These are phyloP conservation scores for Formica selysi DNA, from an alignment of 1,140 invertebrate genomes.

Conservation along the genomic window DNA sequence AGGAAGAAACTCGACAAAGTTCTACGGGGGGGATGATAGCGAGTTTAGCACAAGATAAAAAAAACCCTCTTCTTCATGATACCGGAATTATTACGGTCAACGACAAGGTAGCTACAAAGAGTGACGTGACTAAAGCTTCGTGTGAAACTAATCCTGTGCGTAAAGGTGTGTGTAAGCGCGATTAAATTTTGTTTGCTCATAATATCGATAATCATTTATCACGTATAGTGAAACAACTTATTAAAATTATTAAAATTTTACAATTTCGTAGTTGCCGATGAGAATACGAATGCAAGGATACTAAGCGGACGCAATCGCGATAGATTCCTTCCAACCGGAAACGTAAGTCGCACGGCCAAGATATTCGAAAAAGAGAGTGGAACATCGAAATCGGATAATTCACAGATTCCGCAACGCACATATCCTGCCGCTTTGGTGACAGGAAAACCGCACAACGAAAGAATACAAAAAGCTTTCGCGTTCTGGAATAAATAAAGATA, in stretches of 20 bases:
- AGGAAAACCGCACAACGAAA: constrained; percentile 79
- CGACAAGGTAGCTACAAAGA: constrained; percentile 58
- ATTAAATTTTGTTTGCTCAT: not conserved
- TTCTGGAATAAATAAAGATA: constrained; percentile 84
- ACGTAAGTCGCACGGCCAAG: constrained; percentile 84
- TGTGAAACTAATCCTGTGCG: constrained; percentile 68
- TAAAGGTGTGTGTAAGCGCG: constrained; percentile 74
- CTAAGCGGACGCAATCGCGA: constrained; percentile 68
- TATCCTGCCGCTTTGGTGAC: constrained; percentile 53
- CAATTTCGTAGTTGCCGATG: constrained; percentile 68
- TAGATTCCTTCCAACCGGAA: constrained; percentile 81
- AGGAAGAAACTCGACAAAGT: constrained; percentile 23
- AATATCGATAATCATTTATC: constrained; percentile 18
- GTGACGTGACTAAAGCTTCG: constrained; percentile 69
- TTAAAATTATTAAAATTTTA: not conserved
- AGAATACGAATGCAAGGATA: constrained; percentile 80
- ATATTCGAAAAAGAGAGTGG: constrained; percentile 82
- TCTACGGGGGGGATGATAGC: not conserved
- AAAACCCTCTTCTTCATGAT: not conserved
- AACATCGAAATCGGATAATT: constrained; percentile 50
- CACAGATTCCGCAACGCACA: constrained; percentile 61
- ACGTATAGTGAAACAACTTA: not conserved
- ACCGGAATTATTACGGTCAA: constrained; percentile 44
- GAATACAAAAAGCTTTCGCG: constrained; percentile 83
- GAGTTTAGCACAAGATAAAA: not conserved